phyloP scores from a whole-genome alignment of 2,888 invertebrate genomes.

The Drosophila tanythrix region DNA sequence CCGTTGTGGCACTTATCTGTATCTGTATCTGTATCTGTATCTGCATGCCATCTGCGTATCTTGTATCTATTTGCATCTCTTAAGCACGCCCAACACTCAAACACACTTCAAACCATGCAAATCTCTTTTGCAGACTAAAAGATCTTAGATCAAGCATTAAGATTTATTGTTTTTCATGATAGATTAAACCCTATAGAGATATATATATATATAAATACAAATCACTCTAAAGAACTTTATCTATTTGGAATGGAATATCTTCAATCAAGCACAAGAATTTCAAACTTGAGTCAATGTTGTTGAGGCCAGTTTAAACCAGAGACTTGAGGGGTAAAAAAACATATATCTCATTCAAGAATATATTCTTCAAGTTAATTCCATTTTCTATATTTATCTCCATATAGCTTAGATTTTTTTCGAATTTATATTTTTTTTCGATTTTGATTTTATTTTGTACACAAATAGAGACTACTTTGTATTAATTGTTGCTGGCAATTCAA shows the following conservation, averaged over 20 bases:
- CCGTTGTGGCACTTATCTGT: not conserved
- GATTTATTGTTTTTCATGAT: not conserved
- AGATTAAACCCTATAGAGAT: not conserved
- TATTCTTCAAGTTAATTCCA: not conserved
- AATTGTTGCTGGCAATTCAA: too few relatives aligned
- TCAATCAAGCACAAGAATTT: not conserved
- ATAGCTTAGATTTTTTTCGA: not conserved
- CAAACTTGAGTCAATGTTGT: not conserved
- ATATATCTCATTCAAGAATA: not conserved
- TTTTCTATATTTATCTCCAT: not conserved
- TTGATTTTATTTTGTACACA: not conserved
- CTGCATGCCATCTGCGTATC: not conserved
- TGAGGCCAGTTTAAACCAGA: too few relatives aligned
- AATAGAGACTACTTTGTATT: not conserved
- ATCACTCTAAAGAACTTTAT: not conserved
- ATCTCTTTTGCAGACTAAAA: not conserved
- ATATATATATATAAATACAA: not conserved
- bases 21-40: not conserved
- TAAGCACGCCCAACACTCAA: not conserved
- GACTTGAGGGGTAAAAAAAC: not conserved
- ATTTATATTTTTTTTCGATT: too few relatives aligned
- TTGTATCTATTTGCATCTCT: constrained; percentile 6
- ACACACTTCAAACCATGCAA: not conserved
- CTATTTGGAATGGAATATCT: not conserved
- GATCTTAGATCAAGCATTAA: not conserved